Conservation (phyloP, 2,888 invertebrate genomes). For the Lithophane leautieri region DNA sequence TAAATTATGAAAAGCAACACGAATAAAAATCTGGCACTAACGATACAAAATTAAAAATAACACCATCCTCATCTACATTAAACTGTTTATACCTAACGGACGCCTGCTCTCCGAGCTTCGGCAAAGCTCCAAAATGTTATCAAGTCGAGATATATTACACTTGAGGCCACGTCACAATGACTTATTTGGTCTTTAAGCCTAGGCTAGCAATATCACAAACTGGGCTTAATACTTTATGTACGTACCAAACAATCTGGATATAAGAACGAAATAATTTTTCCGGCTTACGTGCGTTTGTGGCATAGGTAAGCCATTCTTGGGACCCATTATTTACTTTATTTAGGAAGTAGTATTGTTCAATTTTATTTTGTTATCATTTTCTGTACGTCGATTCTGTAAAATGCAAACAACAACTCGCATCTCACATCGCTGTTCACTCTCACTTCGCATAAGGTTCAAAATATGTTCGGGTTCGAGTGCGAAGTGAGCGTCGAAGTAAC, state of each 20-base stretch:
- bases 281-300: too few species aligned
- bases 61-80: slow-evolving; percentile 1
- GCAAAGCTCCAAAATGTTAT: slow-evolving; percentile 53
- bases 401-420: too few species aligned
- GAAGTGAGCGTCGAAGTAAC: too few species aligned
- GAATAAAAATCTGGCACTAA: neutral
- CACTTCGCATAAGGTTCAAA: too few species aligned
- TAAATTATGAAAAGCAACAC: neutral
- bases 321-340: neutral
- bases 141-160: slow-evolving; percentile 39
- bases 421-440: too few species aligned
- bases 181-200: slow-evolving; percentile 21
- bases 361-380: neutral
- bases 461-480: too few species aligned
- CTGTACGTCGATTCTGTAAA: too few species aligned
- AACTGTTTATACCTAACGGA: slow-evolving; percentile 18
- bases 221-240: neutral
- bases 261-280: neutral
- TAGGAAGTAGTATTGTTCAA: neutral
- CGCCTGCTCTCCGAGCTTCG: slow-evolving; percentile 22
- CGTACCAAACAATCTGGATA: neutral
- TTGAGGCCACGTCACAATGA: slow-evolving; percentile 28
- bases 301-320: neutral
- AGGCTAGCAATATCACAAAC: slow-evolving; percentile 13
- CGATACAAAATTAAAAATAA: neutral